Conservation (phyloP, 2,797 vertebrate species). For the Artibeus jamaicensis region DNA sequence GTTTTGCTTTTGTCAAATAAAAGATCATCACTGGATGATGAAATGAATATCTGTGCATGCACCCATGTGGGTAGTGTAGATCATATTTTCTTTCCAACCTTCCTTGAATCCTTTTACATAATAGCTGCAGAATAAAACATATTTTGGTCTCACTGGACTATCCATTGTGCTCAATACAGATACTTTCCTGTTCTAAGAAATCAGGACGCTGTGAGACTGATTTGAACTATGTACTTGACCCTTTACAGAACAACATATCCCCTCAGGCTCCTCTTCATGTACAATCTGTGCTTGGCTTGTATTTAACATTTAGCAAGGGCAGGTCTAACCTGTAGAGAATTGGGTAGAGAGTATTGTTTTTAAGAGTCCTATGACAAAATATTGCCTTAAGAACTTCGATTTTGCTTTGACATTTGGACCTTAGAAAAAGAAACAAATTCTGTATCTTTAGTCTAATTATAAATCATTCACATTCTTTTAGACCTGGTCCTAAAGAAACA, state of each 20-base stretch:
- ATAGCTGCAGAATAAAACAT: constrained; percentile 29
- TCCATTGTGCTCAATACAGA: background rate
- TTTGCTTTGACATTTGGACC: background rate
- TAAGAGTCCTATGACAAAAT: background rate
- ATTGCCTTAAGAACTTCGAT: background rate
- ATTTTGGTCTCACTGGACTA: background rate
- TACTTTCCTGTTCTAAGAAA: constrained; percentile 20
- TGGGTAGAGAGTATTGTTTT: background rate
- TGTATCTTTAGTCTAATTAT: background rate
- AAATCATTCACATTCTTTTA: background rate
- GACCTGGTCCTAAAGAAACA: background rate
- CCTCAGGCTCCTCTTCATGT: constrained; percentile 38
- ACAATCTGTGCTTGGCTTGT: background rate
- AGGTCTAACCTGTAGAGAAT: constrained; percentile 3
- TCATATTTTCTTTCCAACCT: constrained; percentile 3
- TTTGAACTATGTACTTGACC: constrained; percentile 59
- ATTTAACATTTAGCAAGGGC: constrained; percentile 37
- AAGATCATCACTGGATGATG: constrained; percentile 12
- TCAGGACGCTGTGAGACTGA: background rate
- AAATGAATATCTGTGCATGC: background rate
- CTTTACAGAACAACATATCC: constrained; percentile 38
- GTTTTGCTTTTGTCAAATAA: constrained; percentile 35
- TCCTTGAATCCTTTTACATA: constrained; percentile 46
- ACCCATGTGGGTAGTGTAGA: constrained; percentile 1
- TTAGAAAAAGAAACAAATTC: constrained; percentile 45